Conservation (phyloP, 2,113 vertebrate genomes). For the Mormoops blainvillei region DNA sequence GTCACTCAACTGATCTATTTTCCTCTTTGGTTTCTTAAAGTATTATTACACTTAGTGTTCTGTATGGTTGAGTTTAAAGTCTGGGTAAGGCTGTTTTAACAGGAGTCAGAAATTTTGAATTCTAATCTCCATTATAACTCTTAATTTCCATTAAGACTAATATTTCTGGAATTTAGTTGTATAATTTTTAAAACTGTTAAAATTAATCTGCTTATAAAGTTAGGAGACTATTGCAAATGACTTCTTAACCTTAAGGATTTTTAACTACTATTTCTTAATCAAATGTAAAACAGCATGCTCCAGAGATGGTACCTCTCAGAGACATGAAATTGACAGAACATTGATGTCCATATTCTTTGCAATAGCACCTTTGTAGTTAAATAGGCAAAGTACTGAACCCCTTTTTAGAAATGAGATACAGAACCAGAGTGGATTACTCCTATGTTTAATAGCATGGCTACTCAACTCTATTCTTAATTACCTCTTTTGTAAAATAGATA, state of each 20-base stretch:
- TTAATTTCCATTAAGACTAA: background rate
- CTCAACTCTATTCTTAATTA: background rate
- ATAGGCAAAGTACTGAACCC: background rate
- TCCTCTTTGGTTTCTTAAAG: background rate
- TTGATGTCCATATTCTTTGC: background rate
- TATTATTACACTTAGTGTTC: background rate
- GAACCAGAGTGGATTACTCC: background rate
- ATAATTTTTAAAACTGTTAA: background rate
- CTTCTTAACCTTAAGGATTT: background rate
- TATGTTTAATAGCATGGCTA: background rate
- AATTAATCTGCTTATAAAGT: background rate
- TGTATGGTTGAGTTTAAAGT: background rate
- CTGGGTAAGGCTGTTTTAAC: background rate
- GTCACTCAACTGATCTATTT: conserved; percentile 5
- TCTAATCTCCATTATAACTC: background rate
- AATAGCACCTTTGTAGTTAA: background rate
- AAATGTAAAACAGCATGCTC: background rate
- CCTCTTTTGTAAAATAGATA: background rate
- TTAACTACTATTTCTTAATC: background rate
- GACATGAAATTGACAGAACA: background rate
- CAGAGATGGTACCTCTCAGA: background rate
- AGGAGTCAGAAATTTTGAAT: background rate
- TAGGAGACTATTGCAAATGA: background rate
- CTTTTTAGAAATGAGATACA: background rate
- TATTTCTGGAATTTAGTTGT: background rate